A percentile compares a stretch with the other conserved stretches of the same genome.
These are phyloP conservation scores for Heliothis peltigera DNA, from an alignment of 2,888 invertebrate species.

Conservation along the genomic window DNA sequence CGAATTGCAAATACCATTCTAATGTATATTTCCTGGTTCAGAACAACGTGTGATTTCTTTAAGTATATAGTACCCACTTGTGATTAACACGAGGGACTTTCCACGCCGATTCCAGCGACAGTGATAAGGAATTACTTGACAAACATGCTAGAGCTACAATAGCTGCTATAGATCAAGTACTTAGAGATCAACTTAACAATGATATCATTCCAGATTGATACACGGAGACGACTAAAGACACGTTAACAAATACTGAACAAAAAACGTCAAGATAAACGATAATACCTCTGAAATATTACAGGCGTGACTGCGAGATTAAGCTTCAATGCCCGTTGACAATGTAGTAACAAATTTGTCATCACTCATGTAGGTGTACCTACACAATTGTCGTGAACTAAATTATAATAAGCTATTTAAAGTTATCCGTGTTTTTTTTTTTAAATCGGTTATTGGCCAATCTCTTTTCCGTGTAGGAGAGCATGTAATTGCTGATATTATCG, in stretches of 20 bases:
- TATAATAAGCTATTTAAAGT: slow-evolving; percentile 41
- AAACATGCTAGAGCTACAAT: slow-evolving; percentile 25
- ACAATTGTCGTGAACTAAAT: slow-evolving; percentile 48
- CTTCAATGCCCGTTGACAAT: slow-evolving; percentile 62
- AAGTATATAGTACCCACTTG: background rate
- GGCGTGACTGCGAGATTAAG: slow-evolving; percentile 72
- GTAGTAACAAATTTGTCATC: slow-evolving; percentile 35
- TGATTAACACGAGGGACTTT: slow-evolving; percentile 20
- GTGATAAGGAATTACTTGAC: slow-evolving; percentile 35
- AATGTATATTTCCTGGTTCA: background rate
- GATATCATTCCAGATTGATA: slow-evolving; percentile 41
- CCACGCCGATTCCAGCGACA: slow-evolving; percentile 32
- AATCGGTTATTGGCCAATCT: background rate
- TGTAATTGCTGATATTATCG: background rate
- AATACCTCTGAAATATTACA: slow-evolving; percentile 69
- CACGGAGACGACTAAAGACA: slow-evolving; percentile 30
- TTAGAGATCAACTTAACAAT: slow-evolving; percentile 52
- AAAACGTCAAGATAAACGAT: slow-evolving; percentile 58
- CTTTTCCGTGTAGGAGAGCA: slow-evolving; percentile 6
- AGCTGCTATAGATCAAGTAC: slow-evolving; percentile 28
- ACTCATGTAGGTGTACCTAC: slow-evolving; percentile 53
- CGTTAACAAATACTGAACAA: slow-evolving; percentile 43
- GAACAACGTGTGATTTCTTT: background rate
- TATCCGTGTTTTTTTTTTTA: slow-evolving; percentile 37
- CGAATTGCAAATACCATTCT: background rate